Percentiles rank a stretch among this genome's conserved stretches.
Conservation (phyloP, 2,113 vertebrate species). For the Laterallus jamaicensis region DNA sequence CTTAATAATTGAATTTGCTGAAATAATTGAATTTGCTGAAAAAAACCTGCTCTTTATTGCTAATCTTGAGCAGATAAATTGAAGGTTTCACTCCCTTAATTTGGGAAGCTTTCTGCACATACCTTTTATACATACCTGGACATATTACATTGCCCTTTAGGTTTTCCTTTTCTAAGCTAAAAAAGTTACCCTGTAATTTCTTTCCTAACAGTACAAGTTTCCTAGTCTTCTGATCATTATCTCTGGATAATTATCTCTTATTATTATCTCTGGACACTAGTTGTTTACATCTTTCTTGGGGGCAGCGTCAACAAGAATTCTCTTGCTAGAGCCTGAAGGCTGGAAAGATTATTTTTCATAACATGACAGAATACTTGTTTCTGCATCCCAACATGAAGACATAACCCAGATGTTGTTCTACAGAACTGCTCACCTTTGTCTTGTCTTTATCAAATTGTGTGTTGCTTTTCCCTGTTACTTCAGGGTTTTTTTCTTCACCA, state of each 20-base stretch:
- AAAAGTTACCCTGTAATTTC: background rate
- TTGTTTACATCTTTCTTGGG: background rate
- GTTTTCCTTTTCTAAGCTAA: background rate
- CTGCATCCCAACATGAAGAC: background rate
- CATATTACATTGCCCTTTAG: background rate
- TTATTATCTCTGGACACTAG: background rate
- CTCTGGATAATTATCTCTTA: background rate
- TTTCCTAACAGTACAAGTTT: background rate
- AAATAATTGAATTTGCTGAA: background rate
- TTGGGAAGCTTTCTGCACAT: background rate
- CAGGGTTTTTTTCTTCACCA: background rate
- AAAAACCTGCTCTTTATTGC: background rate
- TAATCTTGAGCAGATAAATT: background rate
- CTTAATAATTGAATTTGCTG: background rate
- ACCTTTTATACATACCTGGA: background rate
- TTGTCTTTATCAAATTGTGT: background rate
- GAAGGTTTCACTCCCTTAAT: background rate
- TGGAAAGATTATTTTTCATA: background rate
- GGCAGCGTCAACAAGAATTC: background rate
- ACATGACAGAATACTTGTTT: background rate
- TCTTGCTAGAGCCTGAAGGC: background rate
- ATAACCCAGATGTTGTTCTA: background rate
- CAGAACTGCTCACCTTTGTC: background rate
- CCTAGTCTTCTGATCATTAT: background rate
- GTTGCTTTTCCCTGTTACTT: background rate